phyloP scores from a whole-genome alignment of 2,888 invertebrate species.

The Lepidocyrtinus sp. region DNA sequence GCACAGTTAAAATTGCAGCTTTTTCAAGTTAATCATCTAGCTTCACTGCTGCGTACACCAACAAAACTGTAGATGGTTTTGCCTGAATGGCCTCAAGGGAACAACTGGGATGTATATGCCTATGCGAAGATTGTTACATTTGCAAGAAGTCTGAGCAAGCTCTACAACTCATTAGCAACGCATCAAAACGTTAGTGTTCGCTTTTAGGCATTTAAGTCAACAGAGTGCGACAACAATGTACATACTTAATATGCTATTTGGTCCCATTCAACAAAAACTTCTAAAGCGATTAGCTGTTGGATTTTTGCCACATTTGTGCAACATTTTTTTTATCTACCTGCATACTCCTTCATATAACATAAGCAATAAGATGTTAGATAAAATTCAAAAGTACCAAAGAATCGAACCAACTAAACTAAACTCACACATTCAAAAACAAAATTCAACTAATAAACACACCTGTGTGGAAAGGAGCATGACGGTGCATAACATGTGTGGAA shows the following conservation, averaged over 20 bases:
- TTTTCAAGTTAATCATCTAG: conserved; percentile 6
- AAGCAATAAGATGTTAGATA: no score
- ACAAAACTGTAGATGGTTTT: conserved; percentile 11
- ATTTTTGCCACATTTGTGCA: background rate
- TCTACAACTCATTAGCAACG: conserved; percentile 37
- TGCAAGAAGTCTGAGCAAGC: conserved; percentile 31
- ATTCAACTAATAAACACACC: no score
- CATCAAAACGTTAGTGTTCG: background rate
- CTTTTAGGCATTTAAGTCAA: background rate
- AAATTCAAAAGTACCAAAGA: no score
- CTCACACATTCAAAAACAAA: no score
- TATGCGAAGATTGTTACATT: conserved; percentile 38
- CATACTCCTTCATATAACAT: no score
- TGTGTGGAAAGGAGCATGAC: conserved; percentile 40
- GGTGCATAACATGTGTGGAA: conserved; percentile 53
- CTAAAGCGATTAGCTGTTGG: background rate
- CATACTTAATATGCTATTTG: background rate
- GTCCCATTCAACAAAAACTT: background rate
- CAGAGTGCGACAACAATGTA: background rate
- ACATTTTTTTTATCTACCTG: background rate
- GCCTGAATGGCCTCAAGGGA: conserved; percentile 60
- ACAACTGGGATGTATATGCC: conserved; percentile 53
- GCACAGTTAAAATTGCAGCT: conserved; percentile 36
- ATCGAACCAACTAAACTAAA: no score
- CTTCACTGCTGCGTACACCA: background rate